phyloP scores from a whole-genome alignment of 2,888 invertebrate species.

The Aleiodes testaceus region DNA sequence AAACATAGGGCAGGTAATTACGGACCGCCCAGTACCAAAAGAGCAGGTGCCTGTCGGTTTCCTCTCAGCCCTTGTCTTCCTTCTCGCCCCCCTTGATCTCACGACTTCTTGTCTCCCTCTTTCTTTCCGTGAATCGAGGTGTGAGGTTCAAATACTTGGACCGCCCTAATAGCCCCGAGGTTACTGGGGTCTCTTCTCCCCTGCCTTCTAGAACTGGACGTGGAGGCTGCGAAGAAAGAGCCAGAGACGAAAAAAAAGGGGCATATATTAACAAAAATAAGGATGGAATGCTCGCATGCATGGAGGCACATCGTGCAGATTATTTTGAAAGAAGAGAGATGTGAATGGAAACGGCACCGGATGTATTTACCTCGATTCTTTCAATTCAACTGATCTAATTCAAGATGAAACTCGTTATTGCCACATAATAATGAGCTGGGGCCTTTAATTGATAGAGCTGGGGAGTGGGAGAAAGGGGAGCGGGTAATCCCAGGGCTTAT shows the following conservation, averaged over 20 bases:
- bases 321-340: background rate
- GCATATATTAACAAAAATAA: background rate
- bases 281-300: background rate
- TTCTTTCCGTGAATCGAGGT: slow-evolving; percentile 65
- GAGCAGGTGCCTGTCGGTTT: slow-evolving; percentile 69
- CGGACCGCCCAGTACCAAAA: slow-evolving; percentile 70
- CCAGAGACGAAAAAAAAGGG: background rate
- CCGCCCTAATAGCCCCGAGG: slow-evolving; percentile 70
- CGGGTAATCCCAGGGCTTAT: slow-evolving; percentile 66
- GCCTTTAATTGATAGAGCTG: slow-evolving; percentile 64
- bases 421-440: slow-evolving; percentile 6
- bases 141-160: slow-evolving; percentile 70
- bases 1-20: slow-evolving; percentile 71
- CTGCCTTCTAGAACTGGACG: slow-evolving; percentile 57
- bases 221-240: slow-evolving; percentile 26
- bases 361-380: background rate
- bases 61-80: slow-evolving; percentile 24
- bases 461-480: slow-evolving; percentile 53
- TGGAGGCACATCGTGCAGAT: background rate
- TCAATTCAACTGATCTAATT: slow-evolving; percentile 2
- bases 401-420: slow-evolving; percentile 19
- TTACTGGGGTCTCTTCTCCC: slow-evolving; percentile 64
- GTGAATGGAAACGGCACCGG: background rate
- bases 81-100: slow-evolving; percentile 1
- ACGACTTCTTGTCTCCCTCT: background rate